A percentile compares a stretch with the other conserved stretches of the same genome.
These are phyloP conservation scores for Gnatocerus cornutus DNA, from an alignment of 2,888 invertebrate genomes.

Conservation along the genomic window DNA sequence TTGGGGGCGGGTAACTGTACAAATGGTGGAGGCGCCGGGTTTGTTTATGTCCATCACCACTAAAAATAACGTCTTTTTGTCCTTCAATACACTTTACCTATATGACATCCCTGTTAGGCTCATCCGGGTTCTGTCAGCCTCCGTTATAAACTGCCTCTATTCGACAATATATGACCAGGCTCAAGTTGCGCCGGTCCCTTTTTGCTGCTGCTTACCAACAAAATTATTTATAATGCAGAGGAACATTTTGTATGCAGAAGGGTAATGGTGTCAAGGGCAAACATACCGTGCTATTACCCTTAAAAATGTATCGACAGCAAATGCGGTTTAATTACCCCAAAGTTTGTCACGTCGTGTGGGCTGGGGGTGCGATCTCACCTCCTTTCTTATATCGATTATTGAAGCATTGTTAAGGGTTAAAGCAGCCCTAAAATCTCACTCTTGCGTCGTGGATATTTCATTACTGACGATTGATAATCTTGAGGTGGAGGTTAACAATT, in stretches of 20 bases:
- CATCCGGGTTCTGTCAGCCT: slow-evolving; percentile 20
- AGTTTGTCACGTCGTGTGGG: slow-evolving; percentile 6
- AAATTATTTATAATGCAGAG: slow-evolving; percentile 36
- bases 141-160: slow-evolving; percentile 25
- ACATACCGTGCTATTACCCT: slow-evolving; percentile 3
- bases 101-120: background rate
- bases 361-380: background rate
- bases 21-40: too few species aligned
- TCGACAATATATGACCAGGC: slow-evolving; percentile 27
- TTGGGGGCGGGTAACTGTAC: too few species aligned
- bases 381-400: slow-evolving; percentile 48
- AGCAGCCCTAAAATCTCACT: slow-evolving; percentile 19
- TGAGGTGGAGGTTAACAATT: background rate
- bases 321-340: slow-evolving; percentile 8
- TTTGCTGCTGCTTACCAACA: slow-evolving; percentile 30
- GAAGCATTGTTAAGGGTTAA: slow-evolving; percentile 34
- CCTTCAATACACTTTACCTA: background rate
- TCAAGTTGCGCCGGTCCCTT: slow-evolving; percentile 33
- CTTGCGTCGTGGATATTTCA: slow-evolving; percentile 26
- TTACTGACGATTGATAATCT: slow-evolving; percentile 25
- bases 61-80: slow-evolving; percentile 4
- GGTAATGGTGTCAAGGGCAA: slow-evolving; percentile 37
- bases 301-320: slow-evolving; percentile 11
- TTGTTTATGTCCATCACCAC: too few species aligned
- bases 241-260: slow-evolving; percentile 29